Evolutionary conservation across 2,888 invertebrate species (phyloP).

Genomic region (Caenorhabditis sp.): DNA sequence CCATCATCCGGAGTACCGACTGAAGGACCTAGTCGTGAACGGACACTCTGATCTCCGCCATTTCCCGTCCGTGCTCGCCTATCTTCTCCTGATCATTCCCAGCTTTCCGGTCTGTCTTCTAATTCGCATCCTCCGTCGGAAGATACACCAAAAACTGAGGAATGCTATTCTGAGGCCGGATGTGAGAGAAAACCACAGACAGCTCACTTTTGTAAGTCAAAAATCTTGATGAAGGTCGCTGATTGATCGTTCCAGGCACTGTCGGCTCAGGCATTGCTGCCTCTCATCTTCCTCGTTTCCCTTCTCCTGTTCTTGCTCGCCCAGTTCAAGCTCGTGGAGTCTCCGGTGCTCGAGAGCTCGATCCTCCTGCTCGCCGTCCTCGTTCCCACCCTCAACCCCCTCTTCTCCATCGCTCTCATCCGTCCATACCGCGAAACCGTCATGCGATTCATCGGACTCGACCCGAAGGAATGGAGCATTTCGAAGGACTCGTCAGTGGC

Average conservation of each 20-base stretch:
- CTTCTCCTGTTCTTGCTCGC: background rate
- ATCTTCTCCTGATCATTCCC: constrained; percentile 28
- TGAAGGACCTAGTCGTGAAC: constrained; percentile 25
- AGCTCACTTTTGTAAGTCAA: constrained; percentile 27
- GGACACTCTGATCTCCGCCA: constrained; percentile 41
- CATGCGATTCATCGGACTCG: constrained; percentile 15
- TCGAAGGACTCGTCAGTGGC: constrained; percentile 27
- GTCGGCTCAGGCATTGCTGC: constrained; percentile 13
- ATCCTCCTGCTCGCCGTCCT: constrained; percentile 22
- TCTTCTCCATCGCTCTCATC: constrained; percentile 8
- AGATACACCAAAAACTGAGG: constrained; percentile 23
- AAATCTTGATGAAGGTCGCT: background rate
- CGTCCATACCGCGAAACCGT: constrained; percentile 32
- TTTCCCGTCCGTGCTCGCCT: constrained; percentile 32
- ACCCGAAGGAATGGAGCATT: constrained; percentile 34
- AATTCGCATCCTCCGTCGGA: constrained; percentile 19
- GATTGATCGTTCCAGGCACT: constrained; percentile 18
- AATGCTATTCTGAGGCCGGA: constrained; percentile 38
- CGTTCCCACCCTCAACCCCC: constrained; percentile 26
- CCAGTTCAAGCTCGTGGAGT: constrained; percentile 20
- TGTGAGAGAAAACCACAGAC: constrained; percentile 33
- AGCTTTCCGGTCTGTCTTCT: constrained; percentile 9
- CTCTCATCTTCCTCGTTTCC: constrained; percentile 6
- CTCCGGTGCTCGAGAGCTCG: constrained; percentile 24
- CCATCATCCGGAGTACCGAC: constrained; percentile 29